These are phyloP conservation scores for Erinaceus europaeus DNA, from an alignment of 2,113 vertebrate genomes.

Conservation along the genomic window DNA sequence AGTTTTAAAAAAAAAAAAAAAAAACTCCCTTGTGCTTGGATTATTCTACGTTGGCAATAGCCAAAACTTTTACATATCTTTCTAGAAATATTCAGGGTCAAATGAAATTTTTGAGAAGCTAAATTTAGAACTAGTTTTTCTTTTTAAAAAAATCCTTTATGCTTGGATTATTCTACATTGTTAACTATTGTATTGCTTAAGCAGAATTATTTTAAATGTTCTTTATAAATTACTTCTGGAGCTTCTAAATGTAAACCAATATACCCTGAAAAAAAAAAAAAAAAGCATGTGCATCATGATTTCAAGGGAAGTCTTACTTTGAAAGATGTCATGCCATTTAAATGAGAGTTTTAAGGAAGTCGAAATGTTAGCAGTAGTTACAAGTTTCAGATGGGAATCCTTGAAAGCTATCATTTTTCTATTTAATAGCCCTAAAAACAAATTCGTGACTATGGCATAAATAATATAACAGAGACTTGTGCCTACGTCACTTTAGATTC, in stretches of 20 bases:
- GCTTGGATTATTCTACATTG: not conserved
- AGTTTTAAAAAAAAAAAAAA: not conserved
- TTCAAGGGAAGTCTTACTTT: not conserved
- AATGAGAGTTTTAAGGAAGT: not conserved
- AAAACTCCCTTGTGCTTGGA: not conserved
- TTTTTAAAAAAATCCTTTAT: not conserved
- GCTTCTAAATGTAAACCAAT: not conserved
- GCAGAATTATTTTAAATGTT: conserved; percentile 6
- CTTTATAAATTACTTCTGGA: not conserved
- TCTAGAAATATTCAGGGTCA: not conserved
- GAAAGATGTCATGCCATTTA: not conserved
- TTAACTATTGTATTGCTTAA: not conserved
- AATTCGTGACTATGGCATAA: not conserved
- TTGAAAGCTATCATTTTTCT: conserved; percentile 14
- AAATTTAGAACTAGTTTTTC: not conserved
- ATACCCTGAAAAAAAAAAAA: not conserved
- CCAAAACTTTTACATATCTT: not conserved
- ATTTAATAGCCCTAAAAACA: not conserved
- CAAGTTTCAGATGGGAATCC: not conserved
- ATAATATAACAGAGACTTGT: not conserved
- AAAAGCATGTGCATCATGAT: not conserved
- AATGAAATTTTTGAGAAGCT: not conserved
- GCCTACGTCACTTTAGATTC: not conserved
- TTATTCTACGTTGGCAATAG: not conserved
- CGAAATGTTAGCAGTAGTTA: not conserved